Percentiles rank a stretch among this genome's conserved stretches.
Evolutionary conservation across 2,797 vertebrate species (phyloP).

Genomic region (Dipus sagitta): DNA sequence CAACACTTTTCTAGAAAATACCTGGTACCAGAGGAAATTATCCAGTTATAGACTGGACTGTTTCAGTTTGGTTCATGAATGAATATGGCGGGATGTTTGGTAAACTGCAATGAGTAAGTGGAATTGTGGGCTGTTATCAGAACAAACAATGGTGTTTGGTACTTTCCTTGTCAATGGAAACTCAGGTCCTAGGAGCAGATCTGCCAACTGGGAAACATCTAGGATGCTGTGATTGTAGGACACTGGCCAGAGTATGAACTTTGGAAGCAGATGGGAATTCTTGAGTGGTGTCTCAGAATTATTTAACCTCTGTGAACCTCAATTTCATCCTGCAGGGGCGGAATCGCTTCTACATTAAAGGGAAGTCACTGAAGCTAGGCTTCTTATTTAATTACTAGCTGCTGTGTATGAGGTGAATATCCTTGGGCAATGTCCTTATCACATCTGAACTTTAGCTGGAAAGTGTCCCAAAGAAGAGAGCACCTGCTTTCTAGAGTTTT

Average conservation of each 20-base stretch:
- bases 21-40: background rate
- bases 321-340: background rate
- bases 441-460: background rate
- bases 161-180: background rate
- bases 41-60: background rate
- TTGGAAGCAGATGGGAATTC: background rate
- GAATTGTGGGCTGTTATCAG: background rate
- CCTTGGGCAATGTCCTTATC: background rate
- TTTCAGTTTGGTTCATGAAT: background rate
- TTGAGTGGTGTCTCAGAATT: background rate
- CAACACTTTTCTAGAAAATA: constrained; percentile 5
- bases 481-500: background rate
- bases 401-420: background rate
- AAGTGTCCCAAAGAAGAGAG: background rate
- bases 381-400: constrained; percentile 7
- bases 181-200: background rate
- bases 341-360: background rate
- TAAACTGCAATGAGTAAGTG: background rate
- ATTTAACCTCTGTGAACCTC: background rate
- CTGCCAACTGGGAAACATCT: background rate
- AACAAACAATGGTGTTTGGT: background rate
- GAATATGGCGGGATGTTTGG: background rate
- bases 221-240: background rate
- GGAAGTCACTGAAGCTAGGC: background rate
- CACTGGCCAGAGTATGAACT: background rate